These are phyloP conservation scores for Orientallactaga bullata DNA, from an alignment of 2,113 vertebrate species.

Conservation along the genomic window DNA sequence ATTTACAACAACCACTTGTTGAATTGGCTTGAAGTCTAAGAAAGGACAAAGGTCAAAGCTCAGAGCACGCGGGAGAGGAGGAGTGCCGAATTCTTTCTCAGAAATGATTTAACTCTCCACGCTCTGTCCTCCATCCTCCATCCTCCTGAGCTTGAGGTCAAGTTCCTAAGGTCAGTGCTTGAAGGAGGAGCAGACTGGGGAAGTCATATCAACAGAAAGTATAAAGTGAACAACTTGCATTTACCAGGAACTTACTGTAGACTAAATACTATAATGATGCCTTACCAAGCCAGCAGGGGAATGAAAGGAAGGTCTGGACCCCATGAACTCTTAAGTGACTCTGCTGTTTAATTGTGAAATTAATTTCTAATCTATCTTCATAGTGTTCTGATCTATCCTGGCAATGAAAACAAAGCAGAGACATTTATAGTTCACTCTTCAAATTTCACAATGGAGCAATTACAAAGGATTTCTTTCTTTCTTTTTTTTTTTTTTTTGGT, in stretches of 20 bases:
- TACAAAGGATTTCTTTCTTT: not conserved
- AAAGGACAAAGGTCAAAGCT: not conserved
- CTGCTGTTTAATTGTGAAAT: conserved; percentile 62
- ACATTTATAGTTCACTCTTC: conserved; percentile 30
- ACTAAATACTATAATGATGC: not conserved
- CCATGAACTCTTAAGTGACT: not conserved
- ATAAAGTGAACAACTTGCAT: not conserved
- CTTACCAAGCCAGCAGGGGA: not conserved
- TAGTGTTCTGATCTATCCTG: not conserved
- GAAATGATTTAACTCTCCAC: conserved; percentile 36
- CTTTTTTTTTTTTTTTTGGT: too few species aligned
- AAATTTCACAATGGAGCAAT: conserved; percentile 5
- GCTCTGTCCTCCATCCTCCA: not conserved
- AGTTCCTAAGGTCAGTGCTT: conserved; percentile 47
- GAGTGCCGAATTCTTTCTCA: not conserved
- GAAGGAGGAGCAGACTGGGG: not conserved
- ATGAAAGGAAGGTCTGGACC: conserved; percentile 22
- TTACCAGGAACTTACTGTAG: not conserved
- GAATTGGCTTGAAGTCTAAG: conserved; percentile 31
- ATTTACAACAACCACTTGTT: not conserved
- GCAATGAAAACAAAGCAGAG: conserved; percentile 50
- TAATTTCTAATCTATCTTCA: conserved; percentile 62
- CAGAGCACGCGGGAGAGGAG: not conserved
- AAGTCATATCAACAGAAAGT: not conserved
- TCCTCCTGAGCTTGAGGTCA: conserved; percentile 9